These are phyloP conservation scores for Stenolophus ochropezus DNA, from an alignment of 2,888 invertebrate species.

Conservation along the genomic window DNA sequence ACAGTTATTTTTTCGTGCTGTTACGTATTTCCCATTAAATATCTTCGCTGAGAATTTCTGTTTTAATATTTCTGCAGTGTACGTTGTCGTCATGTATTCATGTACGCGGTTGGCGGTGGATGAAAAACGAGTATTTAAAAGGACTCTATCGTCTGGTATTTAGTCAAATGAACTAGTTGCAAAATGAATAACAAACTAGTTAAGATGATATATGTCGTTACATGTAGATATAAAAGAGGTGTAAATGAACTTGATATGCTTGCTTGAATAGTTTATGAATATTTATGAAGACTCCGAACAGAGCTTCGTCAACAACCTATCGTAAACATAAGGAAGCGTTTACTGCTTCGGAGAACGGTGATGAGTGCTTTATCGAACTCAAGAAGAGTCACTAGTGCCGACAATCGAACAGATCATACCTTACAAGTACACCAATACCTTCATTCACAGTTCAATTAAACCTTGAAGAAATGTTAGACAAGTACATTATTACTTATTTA, in stretches of 20 bases:
- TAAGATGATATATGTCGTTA: slow-evolving; percentile 32
- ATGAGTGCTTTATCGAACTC: background rate
- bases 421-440: background rate
- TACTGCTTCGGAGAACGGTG: background rate
- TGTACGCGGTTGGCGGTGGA: background rate
- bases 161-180: slow-evolving; percentile 1
- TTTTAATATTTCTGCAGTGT: no score
- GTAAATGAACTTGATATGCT: slow-evolving; percentile 41
- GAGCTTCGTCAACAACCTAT: background rate
- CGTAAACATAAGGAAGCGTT: background rate
- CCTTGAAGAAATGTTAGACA: no score
- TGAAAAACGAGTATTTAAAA: background rate
- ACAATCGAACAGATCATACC: background rate
- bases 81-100: background rate
- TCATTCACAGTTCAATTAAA: no score
- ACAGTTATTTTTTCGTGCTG: no score
- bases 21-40: no score
- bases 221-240: slow-evolving; percentile 1
- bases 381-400: background rate
- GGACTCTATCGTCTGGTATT: slow-evolving; percentile 4
- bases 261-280: slow-evolving; percentile 32
- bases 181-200: slow-evolving; percentile 15
- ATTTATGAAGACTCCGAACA: slow-evolving; percentile 9
- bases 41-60: no score
- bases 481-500: no score